Evolutionary conservation across 2,113 vertebrate species (phyloP).

Genomic region (Turnix velox): DNA sequence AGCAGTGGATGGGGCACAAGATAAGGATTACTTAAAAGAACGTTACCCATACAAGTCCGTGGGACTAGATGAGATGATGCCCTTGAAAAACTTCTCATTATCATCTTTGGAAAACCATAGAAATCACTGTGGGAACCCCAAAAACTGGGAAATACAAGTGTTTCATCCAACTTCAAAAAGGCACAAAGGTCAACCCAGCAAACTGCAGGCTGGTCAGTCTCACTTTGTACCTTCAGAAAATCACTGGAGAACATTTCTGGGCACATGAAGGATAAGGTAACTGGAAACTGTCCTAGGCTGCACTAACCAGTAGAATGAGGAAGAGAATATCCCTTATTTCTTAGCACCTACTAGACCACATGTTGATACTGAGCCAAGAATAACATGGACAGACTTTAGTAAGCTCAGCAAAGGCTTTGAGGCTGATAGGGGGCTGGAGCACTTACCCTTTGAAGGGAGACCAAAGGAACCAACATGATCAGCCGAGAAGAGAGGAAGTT

Average conservation of each 20-base stretch:
- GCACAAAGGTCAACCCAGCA: not conserved
- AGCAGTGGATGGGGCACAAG: not conserved
- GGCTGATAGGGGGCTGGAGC: not conserved
- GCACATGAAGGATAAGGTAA: not conserved
- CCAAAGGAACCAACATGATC: not conserved
- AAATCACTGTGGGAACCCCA: not conserved
- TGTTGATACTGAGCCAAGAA: not conserved
- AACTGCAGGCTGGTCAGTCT: not conserved
- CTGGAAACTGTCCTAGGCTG: not conserved
- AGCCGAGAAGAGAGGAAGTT: not conserved
- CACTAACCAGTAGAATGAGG: not conserved
- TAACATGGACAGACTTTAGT: not conserved
- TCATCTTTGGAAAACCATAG: not conserved
- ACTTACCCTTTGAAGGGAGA: not conserved
- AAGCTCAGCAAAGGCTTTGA: not conserved
- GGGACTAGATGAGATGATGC: not conserved
- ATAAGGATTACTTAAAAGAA: not conserved
- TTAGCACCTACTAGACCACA: not conserved
- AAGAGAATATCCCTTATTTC: not conserved
- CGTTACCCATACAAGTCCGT: not conserved
- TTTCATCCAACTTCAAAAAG: not conserved
- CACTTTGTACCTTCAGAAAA: not conserved
- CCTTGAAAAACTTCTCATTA: not conserved
- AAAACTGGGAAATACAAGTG: not conserved
- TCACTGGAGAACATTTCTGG: not conserved